Base-by-base conservation (phyloP, 92 coral and sea anemone genomes). In the Chrysogorgia sp. region DNA sequence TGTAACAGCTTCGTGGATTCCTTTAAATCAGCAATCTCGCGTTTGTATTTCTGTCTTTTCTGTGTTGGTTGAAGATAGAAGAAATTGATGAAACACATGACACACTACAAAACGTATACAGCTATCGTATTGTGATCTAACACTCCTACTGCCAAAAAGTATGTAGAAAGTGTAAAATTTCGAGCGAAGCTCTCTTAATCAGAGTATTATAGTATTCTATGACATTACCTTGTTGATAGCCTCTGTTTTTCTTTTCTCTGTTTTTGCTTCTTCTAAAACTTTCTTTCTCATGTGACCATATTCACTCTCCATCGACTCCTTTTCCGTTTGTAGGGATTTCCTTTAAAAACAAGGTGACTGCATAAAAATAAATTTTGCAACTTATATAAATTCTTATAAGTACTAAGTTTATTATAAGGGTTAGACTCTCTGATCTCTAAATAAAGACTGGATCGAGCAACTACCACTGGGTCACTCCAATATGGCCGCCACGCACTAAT, bases 1-100 rank as follows among this genome's bases (percentile, higher is more conserved):
- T 91, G 91, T 53, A 91, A 48, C 32, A 91, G 67, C 63, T 91
- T 96, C 9, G 89, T 72, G 75, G 81, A 89, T 81, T 91, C 97
- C 81, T 76, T 75, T 20, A 94, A 68, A 40, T 91, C 87, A 35
- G 76, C 77, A 19, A 89, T 85, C 40, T 91, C 92, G 62, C 86
- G 88, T 74, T 87, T 94, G 77, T 91, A 82, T 32, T 94, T 94
- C 71, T 87, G 88, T 45, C 84, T 86, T 82, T 94, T 91, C 98
- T 94, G 79, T 14, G 57, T 41, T 5, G 7, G 6, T 32, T 13
- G 32, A 74, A 32, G 33, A 56, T 24, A 58, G 9, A 45, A 22
- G 33, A 48, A 22, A n/a, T n/a, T n/a, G n/a, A n/a, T n/a, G n/a
- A n/a, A 40, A 65, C 32, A 80, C 15, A 43, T 29, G 45, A 10